Evolutionary conservation across 2,113 vertebrate species (phyloP).

Genomic region (Mormoops blainvillei): DNA sequence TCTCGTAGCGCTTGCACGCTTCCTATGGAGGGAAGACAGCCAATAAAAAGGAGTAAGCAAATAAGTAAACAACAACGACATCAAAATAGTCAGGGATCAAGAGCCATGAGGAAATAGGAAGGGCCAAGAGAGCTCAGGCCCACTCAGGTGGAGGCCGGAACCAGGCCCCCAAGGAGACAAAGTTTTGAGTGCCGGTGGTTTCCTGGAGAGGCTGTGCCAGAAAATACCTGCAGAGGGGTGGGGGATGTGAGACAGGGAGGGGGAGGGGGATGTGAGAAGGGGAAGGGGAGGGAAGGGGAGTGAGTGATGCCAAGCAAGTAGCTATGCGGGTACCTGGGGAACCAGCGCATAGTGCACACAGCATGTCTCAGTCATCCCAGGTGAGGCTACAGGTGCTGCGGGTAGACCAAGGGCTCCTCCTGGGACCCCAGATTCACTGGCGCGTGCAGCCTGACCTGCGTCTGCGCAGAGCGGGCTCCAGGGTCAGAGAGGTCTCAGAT

Average conservation of each 20-base stretch:
- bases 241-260: not conserved
- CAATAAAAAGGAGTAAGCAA: not conserved
- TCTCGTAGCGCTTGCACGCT: not conserved
- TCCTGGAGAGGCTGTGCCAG: fast-evolving
- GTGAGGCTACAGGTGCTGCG: fast-evolving
- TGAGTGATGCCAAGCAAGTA: not conserved
- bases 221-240: not conserved
- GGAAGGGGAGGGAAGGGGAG: not conserved
- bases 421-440: fast-evolving
- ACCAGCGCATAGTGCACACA: too few species aligned
- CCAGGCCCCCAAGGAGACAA: fast-evolving
- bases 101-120: not conserved
- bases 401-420: not conserved
- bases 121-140: not conserved
- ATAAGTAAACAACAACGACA: not conserved
- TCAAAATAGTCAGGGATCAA: not conserved
- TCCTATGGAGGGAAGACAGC: not conserved
- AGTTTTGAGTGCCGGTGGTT: not conserved
- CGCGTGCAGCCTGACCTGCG: fast-evolving
- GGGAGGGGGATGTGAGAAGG: not conserved
- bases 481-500: not conserved
- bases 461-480: not conserved
- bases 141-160: too few species aligned
- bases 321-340: too few species aligned
- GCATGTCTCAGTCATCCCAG: fast-evolving